Conservation (phyloP, 2,797 vertebrate genomes). For the Cossypha polioptera region DNA sequence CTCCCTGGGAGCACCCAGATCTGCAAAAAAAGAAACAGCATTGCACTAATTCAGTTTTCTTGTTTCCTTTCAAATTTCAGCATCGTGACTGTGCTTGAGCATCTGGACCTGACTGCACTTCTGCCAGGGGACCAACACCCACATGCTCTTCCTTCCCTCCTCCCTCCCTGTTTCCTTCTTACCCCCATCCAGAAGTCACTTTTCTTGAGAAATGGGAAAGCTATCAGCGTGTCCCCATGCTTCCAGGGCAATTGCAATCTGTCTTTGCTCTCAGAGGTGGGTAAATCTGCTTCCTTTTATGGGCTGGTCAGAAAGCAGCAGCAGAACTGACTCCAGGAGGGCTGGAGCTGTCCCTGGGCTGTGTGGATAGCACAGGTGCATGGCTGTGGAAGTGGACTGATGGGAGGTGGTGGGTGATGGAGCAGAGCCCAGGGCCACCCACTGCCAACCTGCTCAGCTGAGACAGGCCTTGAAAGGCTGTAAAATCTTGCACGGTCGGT, state of each 20-base stretch:
- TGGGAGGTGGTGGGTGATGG: not conserved
- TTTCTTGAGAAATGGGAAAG: not conserved
- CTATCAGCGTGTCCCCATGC: not conserved
- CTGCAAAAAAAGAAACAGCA: not conserved
- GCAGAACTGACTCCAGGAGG: not conserved
- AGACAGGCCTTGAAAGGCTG: rapidly evolving
- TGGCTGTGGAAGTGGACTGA: rapidly evolving
- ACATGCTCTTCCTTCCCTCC: not conserved
- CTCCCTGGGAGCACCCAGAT: not conserved
- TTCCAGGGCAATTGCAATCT: not conserved
- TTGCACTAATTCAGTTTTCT: conserved; percentile 8
- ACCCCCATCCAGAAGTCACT: not conserved
- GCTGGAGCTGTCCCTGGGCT: not conserved
- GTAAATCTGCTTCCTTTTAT: not conserved
- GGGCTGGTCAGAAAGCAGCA: not conserved
- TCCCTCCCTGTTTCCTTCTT: rapidly evolving
- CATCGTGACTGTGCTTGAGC: not conserved
- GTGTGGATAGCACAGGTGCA: rapidly evolving
- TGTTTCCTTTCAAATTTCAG: conserved; percentile 7
- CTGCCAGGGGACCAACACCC: not conserved
- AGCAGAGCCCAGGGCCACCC: not conserved
- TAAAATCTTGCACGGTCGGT: rapidly evolving
- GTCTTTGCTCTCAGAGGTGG: not conserved
- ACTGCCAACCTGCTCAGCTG: not conserved
- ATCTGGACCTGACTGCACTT: not conserved